Percentiles rank a stretch among this genome's conserved stretches.
Conservation (phyloP, 2,797 vertebrate genomes). For the Chaunax sp. region DNA sequence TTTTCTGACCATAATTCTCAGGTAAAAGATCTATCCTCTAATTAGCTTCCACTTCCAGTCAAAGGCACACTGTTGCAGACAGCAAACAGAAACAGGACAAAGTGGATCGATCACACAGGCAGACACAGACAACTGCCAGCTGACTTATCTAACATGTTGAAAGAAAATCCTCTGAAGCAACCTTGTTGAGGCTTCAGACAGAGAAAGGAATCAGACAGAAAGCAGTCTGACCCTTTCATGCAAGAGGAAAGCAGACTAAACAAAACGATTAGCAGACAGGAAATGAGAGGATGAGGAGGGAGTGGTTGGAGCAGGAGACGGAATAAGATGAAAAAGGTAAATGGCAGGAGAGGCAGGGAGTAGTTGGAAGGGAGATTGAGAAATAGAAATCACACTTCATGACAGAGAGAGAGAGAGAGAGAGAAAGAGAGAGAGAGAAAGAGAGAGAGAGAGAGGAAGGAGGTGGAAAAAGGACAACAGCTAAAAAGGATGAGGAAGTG, state of each 20-base stretch:
- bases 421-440: slow-evolving; percentile 19
- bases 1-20: slow-evolving; percentile 71
- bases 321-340: slow-evolving; percentile 56
- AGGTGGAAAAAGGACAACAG: slow-evolving; percentile 54
- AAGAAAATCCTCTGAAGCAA: slow-evolving; percentile 45
- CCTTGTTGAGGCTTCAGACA: slow-evolving; percentile 41
- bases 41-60: slow-evolving; percentile 56
- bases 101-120: slow-evolving; percentile 51
- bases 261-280: slow-evolving; percentile 50
- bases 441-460: slow-evolving; percentile 37
- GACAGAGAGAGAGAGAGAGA: slow-evolving; percentile 18
- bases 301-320: slow-evolving; percentile 28
- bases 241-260: slow-evolving; percentile 43
- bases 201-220: slow-evolving; percentile 8
- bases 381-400: slow-evolving; percentile 60
- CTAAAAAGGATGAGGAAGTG: slow-evolving; percentile 66
- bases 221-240: slow-evolving; percentile 34
- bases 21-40: slow-evolving; percentile 68
- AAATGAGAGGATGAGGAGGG: slow-evolving; percentile 26
- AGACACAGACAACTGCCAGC: slow-evolving; percentile 44
- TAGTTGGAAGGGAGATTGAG: slow-evolving; percentile 27
- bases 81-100: slow-evolving; percentile 47
- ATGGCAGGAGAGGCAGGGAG: slow-evolving; percentile 32
- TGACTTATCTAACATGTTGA: slow-evolving; percentile 49
- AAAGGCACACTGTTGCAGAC: slow-evolving; percentile 57